Evolutionary conservation across 1,140 invertebrate species (phyloP), one percentile per base, ranked within the genome.

Genomic region (Schlechtendalia chinensis): DNA sequence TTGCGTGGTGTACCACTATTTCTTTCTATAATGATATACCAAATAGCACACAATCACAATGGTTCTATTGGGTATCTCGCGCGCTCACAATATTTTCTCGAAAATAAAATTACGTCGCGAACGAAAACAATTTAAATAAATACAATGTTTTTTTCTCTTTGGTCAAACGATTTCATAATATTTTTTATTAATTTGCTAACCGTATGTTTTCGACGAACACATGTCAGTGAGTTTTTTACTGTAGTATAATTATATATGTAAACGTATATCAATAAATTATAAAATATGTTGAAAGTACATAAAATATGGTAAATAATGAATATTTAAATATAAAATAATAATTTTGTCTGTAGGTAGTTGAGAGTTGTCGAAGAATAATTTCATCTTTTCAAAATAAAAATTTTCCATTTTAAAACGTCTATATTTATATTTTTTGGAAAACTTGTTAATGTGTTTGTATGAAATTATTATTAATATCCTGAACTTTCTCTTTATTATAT

Each of bases 241-340:
- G 0, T 24, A 0, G 2, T 27, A 24, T 61, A 61, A n/a, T n/a
- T 22, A 54, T 22, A 56, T 56, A n/a, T n/a, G n/a, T n/a, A n/a
- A n/a, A n/a, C n/a, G n/a, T n/a, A n/a, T n/a, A n/a, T 45, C n/a
- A 39, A 67, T 61, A 67, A 67, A 45, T 67, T 67, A 17, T 19
- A 19, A 19, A 16, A n/a, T 54, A 19, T 1, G n/a, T 17, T 29
- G 27, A 67, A 67, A 65, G 12, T 3, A 39, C 19, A 39, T 65
- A 39, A 65, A 39, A 8, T 12, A 39, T 4, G n/a, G 39, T 5
- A n/a, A 39, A 45, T n/a, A 65, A 39, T n/a, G 17, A 32, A 65
- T 65, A 32, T 65, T 65, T 65, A 14, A 32, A 39, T 39, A 5
- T 6, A 29, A 59, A 61, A 61, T 29, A n/a, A n/a, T 27, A 29